Conservation (phyloP, 2,888 invertebrate species). For the Catocala sponsa region DNA sequence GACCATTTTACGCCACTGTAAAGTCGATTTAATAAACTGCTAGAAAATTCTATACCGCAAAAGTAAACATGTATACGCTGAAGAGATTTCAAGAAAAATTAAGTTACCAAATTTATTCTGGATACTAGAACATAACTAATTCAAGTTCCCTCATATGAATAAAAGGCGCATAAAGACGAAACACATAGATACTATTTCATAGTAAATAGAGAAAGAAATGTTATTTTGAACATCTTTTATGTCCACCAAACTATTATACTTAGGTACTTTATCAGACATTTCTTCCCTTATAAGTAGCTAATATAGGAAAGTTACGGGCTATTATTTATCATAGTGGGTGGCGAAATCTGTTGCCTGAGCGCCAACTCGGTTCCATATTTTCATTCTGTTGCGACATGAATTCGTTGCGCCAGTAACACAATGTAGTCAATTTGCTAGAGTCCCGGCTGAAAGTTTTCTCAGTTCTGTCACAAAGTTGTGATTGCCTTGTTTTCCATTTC, state of each 20-base stretch:
- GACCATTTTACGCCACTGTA: constrained; percentile 17
- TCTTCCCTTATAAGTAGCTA: constrained; percentile 40
- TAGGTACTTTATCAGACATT: constrained; percentile 34
- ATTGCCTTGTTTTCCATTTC: constrained; percentile 80
- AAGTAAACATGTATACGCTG: not conserved
- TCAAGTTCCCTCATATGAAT: constrained; percentile 13
- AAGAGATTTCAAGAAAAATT: constrained; percentile 4
- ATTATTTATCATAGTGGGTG: constrained; percentile 57
- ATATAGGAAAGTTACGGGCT: constrained; percentile 45
- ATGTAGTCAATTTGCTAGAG: constrained; percentile 78
- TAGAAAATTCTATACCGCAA: not conserved
- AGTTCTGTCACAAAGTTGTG: constrained; percentile 72
- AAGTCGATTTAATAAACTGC: constrained; percentile 12
- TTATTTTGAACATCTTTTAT: constrained; percentile 30
- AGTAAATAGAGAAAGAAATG: constrained; percentile 36
- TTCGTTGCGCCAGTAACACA: constrained; percentile 64
- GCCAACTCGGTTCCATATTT: constrained; percentile 55
- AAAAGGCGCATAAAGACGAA: constrained; percentile 11
- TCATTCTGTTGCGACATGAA: constrained; percentile 52
- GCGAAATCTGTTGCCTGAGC: constrained; percentile 56
- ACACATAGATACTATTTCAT: constrained; percentile 16
- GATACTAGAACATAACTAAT: constrained; percentile 2
- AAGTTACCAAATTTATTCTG: constrained; percentile 9
- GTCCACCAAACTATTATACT: constrained; percentile 42
- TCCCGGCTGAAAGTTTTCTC: constrained; percentile 68